Conservation (phyloP, 2,888 invertebrate genomes). For the Caenorhabditis wallacei region DNA sequence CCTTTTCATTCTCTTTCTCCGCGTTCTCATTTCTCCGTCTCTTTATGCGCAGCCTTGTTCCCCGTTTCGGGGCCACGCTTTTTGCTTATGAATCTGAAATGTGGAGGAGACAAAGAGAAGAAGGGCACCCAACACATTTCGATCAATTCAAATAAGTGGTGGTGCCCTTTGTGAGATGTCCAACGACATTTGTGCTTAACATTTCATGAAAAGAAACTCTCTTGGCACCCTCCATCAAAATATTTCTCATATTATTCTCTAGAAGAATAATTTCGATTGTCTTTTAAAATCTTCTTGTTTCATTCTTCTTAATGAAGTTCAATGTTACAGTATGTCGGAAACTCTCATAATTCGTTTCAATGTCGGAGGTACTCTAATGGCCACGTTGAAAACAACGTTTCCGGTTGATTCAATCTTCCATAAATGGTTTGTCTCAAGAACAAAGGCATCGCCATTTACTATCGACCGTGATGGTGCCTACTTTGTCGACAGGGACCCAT, state of each 20-base stretch:
- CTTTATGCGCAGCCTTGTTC: constrained; percentile 9
- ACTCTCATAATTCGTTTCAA: constrained; percentile 77
- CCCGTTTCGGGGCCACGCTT: constrained; percentile 1
- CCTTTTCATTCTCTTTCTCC: constrained; percentile 20
- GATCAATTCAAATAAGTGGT: constrained; percentile 66
- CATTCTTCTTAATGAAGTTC: no score
- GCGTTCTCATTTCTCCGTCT: constrained; percentile 20
- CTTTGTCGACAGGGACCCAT: constrained; percentile 82
- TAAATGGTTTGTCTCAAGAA: constrained; percentile 81
- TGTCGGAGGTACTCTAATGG: constrained; percentile 77
- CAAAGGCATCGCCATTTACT: constrained; percentile 73
- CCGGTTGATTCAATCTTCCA: constrained; percentile 71
- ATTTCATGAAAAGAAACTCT: constrained; percentile 38
- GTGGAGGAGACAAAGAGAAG: constrained; percentile 23
- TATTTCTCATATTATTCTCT: neutral
- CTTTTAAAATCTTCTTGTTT: constrained; percentile 1
- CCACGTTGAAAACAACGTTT: constrained; percentile 70
- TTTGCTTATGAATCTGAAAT: constrained; percentile 64
- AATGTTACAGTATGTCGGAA: constrained; percentile 61
- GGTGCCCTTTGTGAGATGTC: constrained; percentile 64
- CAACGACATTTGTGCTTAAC: constrained; percentile 54
- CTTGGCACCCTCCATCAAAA: constrained; percentile 8
- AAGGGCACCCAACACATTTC: constrained; percentile 19
- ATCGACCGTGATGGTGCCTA: constrained; percentile 77
- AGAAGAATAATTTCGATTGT: constrained; percentile 6